These are phyloP conservation scores for Eulemur coronatus DNA, from an alignment of 2,797 vertebrate species.

Conservation along the genomic window DNA sequence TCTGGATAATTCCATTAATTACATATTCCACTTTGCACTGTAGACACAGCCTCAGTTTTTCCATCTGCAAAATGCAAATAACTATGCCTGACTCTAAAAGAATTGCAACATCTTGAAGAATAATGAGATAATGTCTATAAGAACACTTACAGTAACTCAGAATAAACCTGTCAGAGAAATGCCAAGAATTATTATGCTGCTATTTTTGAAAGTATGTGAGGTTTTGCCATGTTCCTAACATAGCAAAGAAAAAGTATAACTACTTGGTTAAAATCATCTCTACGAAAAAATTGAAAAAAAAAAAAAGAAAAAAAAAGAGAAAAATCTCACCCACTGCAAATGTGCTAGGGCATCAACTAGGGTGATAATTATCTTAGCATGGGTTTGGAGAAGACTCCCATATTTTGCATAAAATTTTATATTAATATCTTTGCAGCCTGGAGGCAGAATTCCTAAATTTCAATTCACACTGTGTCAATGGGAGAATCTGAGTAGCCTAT, in stretches of 20 bases:
- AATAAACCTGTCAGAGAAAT: constrained; percentile 60
- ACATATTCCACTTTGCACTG: neutral
- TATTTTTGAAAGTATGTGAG: constrained; percentile 45
- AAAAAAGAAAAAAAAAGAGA: neutral
- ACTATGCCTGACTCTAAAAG: neutral
- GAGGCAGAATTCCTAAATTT: constrained; percentile 36
- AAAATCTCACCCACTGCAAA: constrained; percentile 35
- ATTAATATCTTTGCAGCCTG: neutral
- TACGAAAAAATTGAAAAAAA: neutral
- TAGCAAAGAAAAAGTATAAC: constrained; percentile 51
- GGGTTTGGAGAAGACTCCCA: neutral
- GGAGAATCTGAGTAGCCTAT: neutral
- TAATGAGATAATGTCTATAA: constrained; percentile 30
- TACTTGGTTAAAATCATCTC: constrained; percentile 58
- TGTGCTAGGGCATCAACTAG: neutral
- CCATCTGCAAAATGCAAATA: constrained; percentile 71
- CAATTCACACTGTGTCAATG: constrained; percentile 5
- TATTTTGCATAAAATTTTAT: constrained; percentile 28
- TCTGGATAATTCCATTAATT: neutral
- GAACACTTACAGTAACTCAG: constrained; percentile 36
- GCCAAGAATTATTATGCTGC: constrained; percentile 33
- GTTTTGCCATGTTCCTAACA: constrained; percentile 52
- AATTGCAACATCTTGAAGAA: neutral
- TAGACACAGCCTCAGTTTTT: constrained; percentile 64
- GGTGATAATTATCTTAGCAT: constrained; percentile 9